Evolutionary conservation across 64 coral and sea anemone genomes (phyloP).

Genomic region (Montipora cactus): DNA sequence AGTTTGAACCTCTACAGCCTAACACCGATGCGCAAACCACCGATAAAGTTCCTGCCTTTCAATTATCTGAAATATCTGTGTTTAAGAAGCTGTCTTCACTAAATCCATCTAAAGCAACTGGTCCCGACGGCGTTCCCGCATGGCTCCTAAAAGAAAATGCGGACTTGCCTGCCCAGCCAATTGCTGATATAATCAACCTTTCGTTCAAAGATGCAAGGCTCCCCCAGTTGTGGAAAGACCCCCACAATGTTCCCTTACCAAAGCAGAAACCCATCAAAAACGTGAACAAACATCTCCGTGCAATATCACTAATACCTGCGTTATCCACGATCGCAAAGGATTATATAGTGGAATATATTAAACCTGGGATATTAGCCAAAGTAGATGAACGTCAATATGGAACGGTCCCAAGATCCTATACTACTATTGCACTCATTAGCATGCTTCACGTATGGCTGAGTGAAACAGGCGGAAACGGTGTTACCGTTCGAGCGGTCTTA

Average conservation of each 20-base stretch:
- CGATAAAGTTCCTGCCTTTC: not conserved
- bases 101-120: slow-evolving; percentile 16
- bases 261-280: not conserved
- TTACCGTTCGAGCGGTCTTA: too few species aligned
- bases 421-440: too few species aligned
- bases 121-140: not conserved
- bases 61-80: not conserved
- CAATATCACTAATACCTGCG: slow-evolving; percentile 26
- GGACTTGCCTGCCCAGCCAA: slow-evolving; percentile 1
- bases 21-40: not conserved
- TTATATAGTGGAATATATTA: not conserved
- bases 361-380: too few species aligned
- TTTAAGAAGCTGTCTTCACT: not conserved
- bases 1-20: not conserved
- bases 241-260: not conserved
- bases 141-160: slow-evolving; percentile 31
- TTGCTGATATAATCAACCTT: not conserved
- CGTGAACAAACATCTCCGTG: slow-evolving; percentile 19
- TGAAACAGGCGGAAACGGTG: too few species aligned
- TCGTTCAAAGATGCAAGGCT: slow-evolving; percentile 2
- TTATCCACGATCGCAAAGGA: not conserved
- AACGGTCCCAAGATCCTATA: too few species aligned
- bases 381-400: too few species aligned
- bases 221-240: not conserved
- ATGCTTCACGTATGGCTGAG: too few species aligned